A percentile compares a stretch with the other conserved stretches of the same genome.
phyloP scores from a whole-genome alignment of 2,797 vertebrate genomes.

The Spizella passerina region DNA sequence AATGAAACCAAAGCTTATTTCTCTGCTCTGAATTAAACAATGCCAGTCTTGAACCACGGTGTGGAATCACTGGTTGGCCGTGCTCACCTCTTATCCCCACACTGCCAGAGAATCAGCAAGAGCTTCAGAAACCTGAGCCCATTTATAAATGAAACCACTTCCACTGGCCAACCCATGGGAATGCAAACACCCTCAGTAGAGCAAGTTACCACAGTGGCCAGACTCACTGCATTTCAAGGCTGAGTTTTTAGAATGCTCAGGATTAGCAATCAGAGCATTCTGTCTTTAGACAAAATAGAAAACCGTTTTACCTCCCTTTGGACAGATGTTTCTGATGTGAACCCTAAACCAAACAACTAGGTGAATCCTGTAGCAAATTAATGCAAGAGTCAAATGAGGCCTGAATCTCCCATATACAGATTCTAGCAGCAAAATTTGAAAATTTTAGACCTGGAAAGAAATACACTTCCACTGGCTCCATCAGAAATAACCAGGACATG shows the following conservation, averaged over 20 bases:
- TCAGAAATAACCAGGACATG: background rate
- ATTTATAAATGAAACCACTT: background rate
- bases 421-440: background rate
- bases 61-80: background rate
- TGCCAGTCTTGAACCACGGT: background rate
- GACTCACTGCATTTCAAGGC: background rate
- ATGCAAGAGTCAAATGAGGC: background rate
- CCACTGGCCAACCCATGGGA: background rate
- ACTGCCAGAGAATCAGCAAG: fast-evolving
- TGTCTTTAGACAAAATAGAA: background rate
- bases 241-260: background rate
- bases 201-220: background rate
- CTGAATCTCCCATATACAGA: background rate
- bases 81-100: background rate
- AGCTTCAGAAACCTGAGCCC: background rate
- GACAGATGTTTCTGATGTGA: background rate
- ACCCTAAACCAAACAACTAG: background rate
- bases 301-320: background rate
- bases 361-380: background rate
- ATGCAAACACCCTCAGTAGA: background rate
- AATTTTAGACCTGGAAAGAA: background rate
- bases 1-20: background rate
- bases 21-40: background rate
- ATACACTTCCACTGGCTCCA: background rate
- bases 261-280: background rate